Evolutionary conservation across 2,797 vertebrate species (phyloP), one percentile per base, ranked within the genome.

Genomic region (Karalla daura): DNA sequence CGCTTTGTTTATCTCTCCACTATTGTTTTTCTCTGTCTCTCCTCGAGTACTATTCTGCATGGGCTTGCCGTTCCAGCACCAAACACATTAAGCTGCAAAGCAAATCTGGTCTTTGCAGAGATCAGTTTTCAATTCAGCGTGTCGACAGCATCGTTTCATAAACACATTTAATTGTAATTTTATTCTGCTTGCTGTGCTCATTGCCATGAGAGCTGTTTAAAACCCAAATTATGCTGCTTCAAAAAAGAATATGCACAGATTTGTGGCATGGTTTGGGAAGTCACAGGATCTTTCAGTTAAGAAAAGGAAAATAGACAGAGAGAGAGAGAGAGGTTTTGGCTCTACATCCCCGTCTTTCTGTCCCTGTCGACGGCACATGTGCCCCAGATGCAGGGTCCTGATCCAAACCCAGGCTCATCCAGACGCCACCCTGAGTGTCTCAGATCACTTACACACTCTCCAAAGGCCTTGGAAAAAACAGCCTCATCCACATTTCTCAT

Each of bases 401-500:
- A 88, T 91, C 88, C 88, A 91, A 90, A 85, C 71, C 81, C 83
- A 70, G 59, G 79, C 83, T 86, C 84, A 85, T 88, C 83, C 73
- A 88, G 89, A 89, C 88, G 69, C 88, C 89, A 89, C 87, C 86
- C 89, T 39, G 49, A 84, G 84, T 79, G 80, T 90, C 87, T 88
- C 85, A 78, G 86, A 92, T 91, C 88, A 78, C 85, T 88, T 75
- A 73, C 82, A 83, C 70, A 63, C 88, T 86, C 84, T 90, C 86
- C 75, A 86, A 90, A 76, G 85, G 86, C 83, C 63, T 62, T 60
- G 88, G 90, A 91, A 90, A 91, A 91, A 88, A 84, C 81, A 54
- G 70, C 83, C 85, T 92, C 89, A 91, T 91, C 78, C 87, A 81
- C 86, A 88, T 85, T 78, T 89, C 83, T 84, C 83, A 75, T 86